Evolutionary conservation across 1,140 invertebrate genomes (phyloP).

Genomic region (Zaprionus nigranus): DNA sequence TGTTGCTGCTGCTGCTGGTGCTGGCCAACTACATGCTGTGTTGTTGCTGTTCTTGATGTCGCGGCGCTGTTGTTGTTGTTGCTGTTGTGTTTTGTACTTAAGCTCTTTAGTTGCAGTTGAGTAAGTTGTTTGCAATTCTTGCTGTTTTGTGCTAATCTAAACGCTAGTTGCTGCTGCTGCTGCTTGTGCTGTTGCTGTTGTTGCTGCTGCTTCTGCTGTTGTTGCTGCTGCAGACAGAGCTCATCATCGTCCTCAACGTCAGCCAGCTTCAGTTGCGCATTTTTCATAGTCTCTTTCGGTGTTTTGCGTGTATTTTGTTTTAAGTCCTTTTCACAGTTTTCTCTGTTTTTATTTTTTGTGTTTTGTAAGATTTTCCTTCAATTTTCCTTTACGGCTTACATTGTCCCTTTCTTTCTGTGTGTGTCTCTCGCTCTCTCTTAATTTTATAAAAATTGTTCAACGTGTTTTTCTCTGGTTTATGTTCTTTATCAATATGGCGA

Average conservation of each 20-base stretch:
- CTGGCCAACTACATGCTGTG: conserved; percentile 45
- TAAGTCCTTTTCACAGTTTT: conserved; percentile 41
- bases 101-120: conserved; percentile 76
- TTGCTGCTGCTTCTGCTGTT: conserved; percentile 38
- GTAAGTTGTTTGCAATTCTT: conserved; percentile 48
- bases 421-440: conserved; percentile 37
- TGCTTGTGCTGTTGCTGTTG: conserved; percentile 29
- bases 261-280: conserved; percentile 80
- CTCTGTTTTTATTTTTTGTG: conserved; percentile 17
- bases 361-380: not conserved
- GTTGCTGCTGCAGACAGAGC: conserved; percentile 68
- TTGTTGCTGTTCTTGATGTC: conserved; percentile 48
- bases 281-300: conserved; percentile 82
- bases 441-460: conserved; percentile 59
- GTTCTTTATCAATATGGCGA: conserved; percentile 71
- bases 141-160: conserved; percentile 50
- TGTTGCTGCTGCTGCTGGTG: conserved; percentile 42
- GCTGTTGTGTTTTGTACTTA: conserved; percentile 72
- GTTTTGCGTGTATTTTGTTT: conserved; percentile 70
- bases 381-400: conserved; percentile 57
- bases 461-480: conserved; percentile 30
- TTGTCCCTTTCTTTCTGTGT: conserved; percentile 46
- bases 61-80: conserved; percentile 38
- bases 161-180: conserved; percentile 38
- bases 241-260: conserved; percentile 75